Conservation (phyloP, 2,797 vertebrate species). For the Pangasius krempfi region DNA sequence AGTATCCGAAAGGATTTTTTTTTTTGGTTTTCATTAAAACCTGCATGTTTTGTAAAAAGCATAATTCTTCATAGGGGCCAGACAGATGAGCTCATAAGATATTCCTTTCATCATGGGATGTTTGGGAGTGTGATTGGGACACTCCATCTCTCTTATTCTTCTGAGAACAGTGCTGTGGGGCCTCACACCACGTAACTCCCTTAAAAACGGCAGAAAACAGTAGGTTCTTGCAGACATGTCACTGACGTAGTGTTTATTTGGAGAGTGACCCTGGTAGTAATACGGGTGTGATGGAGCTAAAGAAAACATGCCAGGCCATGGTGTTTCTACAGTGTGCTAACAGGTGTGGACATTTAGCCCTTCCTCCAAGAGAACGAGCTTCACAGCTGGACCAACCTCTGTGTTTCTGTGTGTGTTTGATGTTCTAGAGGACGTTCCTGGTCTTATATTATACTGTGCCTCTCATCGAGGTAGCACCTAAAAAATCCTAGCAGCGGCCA, state of each 20-base stretch:
- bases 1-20: neutral
- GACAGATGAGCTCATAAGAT: neutral
- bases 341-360: slow-evolving; percentile 69
- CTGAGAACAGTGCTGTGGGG: neutral
- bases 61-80: neutral
- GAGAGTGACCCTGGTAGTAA: slow-evolving; percentile 65
- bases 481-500: neutral
- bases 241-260: slow-evolving; percentile 76
- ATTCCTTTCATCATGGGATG: neutral
- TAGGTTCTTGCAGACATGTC: slow-evolving; percentile 52
- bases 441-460: slow-evolving; percentile 41
- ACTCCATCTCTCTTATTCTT: neutral
- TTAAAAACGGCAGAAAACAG: slow-evolving; percentile 20
- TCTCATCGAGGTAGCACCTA: slow-evolving; percentile 56
- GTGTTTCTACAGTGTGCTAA: slow-evolving; percentile 58
- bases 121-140: neutral
- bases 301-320: slow-evolving; percentile 69
- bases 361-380: slow-evolving; percentile 63
- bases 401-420: slow-evolving; percentile 53
- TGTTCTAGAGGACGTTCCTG: slow-evolving; percentile 16
- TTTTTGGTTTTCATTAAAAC: neutral
- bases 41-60: neutral
- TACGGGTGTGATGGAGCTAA: slow-evolving; percentile 67
- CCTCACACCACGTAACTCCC: neutral
- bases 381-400: slow-evolving; percentile 59